These are phyloP conservation scores for Mesembrinibis cayennensis DNA, from an alignment of 2,113 vertebrate species.

Conservation along the genomic window DNA sequence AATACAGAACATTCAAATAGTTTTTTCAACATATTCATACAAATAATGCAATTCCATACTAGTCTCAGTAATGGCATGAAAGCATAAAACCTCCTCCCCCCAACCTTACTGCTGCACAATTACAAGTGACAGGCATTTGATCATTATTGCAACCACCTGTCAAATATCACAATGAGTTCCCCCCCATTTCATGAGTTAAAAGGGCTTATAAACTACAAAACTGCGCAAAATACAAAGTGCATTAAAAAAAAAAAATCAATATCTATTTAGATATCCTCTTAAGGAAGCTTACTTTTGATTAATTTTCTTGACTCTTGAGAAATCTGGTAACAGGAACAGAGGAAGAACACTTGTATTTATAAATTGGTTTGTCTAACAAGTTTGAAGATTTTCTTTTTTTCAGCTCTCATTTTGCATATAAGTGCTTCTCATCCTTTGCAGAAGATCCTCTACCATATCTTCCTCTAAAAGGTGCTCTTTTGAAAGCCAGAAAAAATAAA, in stretches of 20 bases:
- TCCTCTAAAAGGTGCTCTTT: neutral
- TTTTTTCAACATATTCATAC: neutral
- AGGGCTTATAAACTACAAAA: neutral
- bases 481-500: neutral
- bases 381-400: neutral
- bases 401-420: neutral
- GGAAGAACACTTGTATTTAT: constrained; percentile 21
- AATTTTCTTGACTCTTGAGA: constrained; percentile 38
- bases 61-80: neutral
- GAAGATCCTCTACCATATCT: neutral
- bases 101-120: neutral
- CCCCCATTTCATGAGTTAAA: constrained; percentile 1
- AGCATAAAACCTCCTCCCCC: neutral
- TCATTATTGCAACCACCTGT: constrained; percentile 25
- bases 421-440: neutral
- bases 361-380: constrained; percentile 33
- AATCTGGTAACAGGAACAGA: constrained; percentile 16
- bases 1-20: neutral
- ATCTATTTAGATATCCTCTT: constrained; percentile 26
- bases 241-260: neutral
- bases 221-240: neutral
- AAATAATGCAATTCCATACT: neutral
- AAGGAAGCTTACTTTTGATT: constrained; percentile 32
- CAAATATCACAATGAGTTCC: neutral
- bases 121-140: constrained; percentile 18